Base-by-base conservation (phyloP, 2,113 vertebrate species). In the Periophthalmodon schlosseri region DNA sequence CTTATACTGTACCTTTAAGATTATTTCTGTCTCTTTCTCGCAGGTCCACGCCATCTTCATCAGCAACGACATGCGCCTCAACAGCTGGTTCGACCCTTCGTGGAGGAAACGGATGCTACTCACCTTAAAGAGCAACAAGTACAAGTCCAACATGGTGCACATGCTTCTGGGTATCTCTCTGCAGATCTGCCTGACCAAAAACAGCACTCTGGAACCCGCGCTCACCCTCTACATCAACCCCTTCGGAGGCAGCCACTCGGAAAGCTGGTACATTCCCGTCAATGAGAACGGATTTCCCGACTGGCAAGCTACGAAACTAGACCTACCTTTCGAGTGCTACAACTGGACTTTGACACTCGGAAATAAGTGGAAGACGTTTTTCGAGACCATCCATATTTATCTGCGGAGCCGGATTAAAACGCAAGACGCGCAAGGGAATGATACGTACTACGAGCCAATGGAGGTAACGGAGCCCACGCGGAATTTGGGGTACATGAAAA, bases 311-410 rank as follows among this genome's bases (percentile, higher is more conserved):
- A 96, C 95, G 84, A 96, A 95, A 33, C 84, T 98, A 90, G 96
- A 98, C 89, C 92, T 98, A 18, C 97, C 97, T 2, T 93, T 99
- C 49, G 96, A 98, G 90, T 99, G 97, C 56, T 98, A 95, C 21
- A 99, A 99, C 91, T 99, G 97, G 97, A 97, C 97, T 0, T 92
- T 99, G 88, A 97, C 95, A 0, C 90, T 99, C 74, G 97, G 97
- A 20, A 97, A 97, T 95, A 97, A 96, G 74, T 99, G 97, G 97
- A 99, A 99, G 91, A 99, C 97, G 0, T 99, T 99, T 91, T 99
- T 99, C 78, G 97, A 99, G 83, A 99, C 97, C 0, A 96, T 99
- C 13, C 97, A 99, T 85, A 96, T 99, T 90, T 99, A 99, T 80
- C 85, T 99, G 85, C 91, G 97, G 76, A 98, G 97, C 83, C 94